phyloP scores from a whole-genome alignment of 2,797 vertebrate genomes.

The Gallinago nigripennis region DNA sequence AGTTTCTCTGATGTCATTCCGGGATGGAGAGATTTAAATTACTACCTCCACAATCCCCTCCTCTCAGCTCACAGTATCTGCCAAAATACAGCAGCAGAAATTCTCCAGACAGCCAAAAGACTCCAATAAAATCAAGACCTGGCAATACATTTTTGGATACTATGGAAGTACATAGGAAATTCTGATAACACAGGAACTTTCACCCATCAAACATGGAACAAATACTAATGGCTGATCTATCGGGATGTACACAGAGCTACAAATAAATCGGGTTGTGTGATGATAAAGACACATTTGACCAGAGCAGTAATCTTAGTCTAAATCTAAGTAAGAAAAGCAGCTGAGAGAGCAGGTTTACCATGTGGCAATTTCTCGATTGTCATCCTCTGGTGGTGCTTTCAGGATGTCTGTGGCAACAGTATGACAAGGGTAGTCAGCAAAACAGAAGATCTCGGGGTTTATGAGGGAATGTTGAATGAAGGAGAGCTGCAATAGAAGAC shows the following conservation, averaged over 20 bases:
- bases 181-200: neutral
- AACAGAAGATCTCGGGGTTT: constrained; percentile 98
- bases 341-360: constrained; percentile 79
- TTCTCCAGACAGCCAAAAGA: neutral
- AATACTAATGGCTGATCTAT: neutral
- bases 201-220: neutral
- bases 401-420: constrained; percentile 96
- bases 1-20: neutral
- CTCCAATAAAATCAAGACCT: neutral
- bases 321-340: neutral
- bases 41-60: neutral
- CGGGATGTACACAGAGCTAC: neutral
- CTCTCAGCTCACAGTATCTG: neutral
- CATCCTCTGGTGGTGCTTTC: constrained; percentile 98
- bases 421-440: constrained; percentile 97
- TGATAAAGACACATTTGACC: neutral
- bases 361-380: constrained; percentile 98
- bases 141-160: neutral
- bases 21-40: neutral
- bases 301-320: neutral
- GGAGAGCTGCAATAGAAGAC: constrained; percentile 84
- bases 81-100: neutral
- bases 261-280: neutral
- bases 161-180: neutral
- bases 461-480: constrained; percentile 98